These are phyloP conservation scores for Nycticryphes semicollaris DNA, from an alignment of 2,113 vertebrate species.

Conservation along the genomic window DNA sequence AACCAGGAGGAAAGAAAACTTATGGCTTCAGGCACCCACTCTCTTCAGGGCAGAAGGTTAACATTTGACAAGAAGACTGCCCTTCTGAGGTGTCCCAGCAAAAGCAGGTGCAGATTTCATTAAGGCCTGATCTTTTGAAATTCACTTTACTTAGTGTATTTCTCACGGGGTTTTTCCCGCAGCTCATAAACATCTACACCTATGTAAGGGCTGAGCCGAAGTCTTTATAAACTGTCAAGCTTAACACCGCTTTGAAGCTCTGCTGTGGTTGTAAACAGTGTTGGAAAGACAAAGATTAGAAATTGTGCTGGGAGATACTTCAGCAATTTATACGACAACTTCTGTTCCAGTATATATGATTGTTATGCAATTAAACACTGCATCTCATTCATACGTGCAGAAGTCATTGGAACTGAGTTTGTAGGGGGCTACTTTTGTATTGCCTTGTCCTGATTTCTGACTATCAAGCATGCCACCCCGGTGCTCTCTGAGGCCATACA, in stretches of 20 bases:
- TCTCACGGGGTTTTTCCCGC: neutral
- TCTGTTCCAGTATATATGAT: neutral
- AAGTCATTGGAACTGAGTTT: neutral
- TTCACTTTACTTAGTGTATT: neutral
- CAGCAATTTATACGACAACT: neutral
- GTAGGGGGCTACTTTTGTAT: neutral
- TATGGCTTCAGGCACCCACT: neutral
- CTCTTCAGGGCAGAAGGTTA: neutral
- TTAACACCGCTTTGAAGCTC: neutral
- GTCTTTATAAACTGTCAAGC: neutral
- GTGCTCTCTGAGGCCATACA: neutral
- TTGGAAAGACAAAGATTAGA: neutral
- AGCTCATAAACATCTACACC: neutral
- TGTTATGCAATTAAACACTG: neutral
- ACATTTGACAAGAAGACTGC: neutral
- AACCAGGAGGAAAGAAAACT: neutral
- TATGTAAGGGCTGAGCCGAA: neutral
- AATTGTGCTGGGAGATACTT: neutral
- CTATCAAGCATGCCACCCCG: neutral
- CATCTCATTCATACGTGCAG: neutral
- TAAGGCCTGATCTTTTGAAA: neutral
- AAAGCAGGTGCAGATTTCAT: constrained; percentile 8
- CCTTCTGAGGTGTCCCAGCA: neutral
- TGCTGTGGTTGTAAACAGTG: neutral
- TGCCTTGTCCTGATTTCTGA: neutral